Evolutionary conservation across 2,113 vertebrate species (phyloP).

Genomic region (Gopherus flavomarginatus): DNA sequence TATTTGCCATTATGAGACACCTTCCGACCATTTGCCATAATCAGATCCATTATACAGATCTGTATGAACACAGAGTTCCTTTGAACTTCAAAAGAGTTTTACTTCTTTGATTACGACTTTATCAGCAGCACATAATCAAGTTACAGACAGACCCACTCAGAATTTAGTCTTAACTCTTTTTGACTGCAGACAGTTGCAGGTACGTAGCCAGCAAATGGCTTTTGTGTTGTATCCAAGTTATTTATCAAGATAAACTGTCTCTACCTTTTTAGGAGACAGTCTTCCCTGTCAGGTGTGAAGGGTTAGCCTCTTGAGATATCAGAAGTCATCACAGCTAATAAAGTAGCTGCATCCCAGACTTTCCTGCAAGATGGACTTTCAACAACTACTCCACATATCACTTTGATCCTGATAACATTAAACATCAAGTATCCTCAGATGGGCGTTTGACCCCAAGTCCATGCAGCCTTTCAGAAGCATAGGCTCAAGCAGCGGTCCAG

Average conservation of each 20-base stretch:
- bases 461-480: not conserved
- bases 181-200: not conserved
- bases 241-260: slow-evolving; percentile 33
- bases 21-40: not conserved
- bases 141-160: not conserved
- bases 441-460: not conserved
- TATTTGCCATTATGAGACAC: not conserved
- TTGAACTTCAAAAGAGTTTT: slow-evolving; percentile 58
- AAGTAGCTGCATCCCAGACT: not conserved
- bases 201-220: slow-evolving; percentile 6
- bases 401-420: not conserved
- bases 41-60: not conserved
- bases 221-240: slow-evolving; percentile 21
- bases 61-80: not conserved
- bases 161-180: slow-evolving; percentile 1
- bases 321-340: not conserved
- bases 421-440: not conserved
- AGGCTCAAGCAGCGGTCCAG: not conserved
- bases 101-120: slow-evolving; percentile 51
- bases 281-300: slow-evolving; percentile 6
- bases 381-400: not conserved
- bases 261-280: slow-evolving; percentile 29
- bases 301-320: not conserved
- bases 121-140: slow-evolving; percentile 31
- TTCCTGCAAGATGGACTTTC: not conserved